Base-by-base conservation (phyloP, 2,113 vertebrate genomes). In the Agapornis roseicollis region DNA sequence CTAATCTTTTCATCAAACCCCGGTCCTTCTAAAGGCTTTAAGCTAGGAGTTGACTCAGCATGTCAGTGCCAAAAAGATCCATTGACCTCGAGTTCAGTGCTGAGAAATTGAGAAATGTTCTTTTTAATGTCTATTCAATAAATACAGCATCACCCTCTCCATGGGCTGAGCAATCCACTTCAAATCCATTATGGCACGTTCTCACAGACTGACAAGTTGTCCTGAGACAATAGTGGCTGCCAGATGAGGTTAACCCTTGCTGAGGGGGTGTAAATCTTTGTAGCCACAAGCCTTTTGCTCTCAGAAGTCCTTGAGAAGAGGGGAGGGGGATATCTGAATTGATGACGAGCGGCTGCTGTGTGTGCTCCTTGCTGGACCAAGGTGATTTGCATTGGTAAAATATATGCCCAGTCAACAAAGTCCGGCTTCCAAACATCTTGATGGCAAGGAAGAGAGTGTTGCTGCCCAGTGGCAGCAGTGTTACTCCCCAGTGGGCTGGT, bases 91-190 rank as follows among this genome's bases (percentile, higher is more conserved):
- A 98, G 98, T 98, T 98, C 98, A 97, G 97, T 97, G 98, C 98
- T 96, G 97, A 98, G 98, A 99, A 99, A 99, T 98, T 98, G 98
- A 99, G 98, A 98, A 99, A 99, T 98, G 98, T 98, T 98, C 94
- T 97, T 98, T 99, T 99, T 99, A 99, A 99, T 99, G 98, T 98
- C 98, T 98, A 98, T 98, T 98, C 98, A 98, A 99, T 99, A 99
- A 98, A 99, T 99, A 99, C 97, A 97, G 98, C 98, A 98, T 99
- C 98, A 98, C 98, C 98, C 98, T 98, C 97, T 97, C 98, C 96
- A 96, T 98, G 98, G 98, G 98, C 98, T 98, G 98, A 98, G 98
- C 98, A 98, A 98, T 98, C 98, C 99, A 98, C 98, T 98, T 98
- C 98, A 98, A 98, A 98, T 99, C 98, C 98, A 99, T 99, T 99